Evolutionary conservation across 2,797 vertebrate genomes (phyloP).

Genomic region (Sebastes miniatus): DNA sequence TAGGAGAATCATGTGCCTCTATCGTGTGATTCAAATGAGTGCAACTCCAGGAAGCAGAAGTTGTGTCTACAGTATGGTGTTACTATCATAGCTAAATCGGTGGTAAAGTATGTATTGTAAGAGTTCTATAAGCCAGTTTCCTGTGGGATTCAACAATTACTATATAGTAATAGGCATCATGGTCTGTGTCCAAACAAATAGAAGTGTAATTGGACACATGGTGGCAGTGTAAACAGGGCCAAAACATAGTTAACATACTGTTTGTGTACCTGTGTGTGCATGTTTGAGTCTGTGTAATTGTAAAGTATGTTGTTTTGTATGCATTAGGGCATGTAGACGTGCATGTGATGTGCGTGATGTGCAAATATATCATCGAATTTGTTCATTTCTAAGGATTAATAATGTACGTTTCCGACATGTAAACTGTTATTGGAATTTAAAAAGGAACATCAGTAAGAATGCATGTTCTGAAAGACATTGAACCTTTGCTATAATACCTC

Average conservation of each 20-base stretch:
- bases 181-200: neutral
- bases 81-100: neutral
- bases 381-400: neutral
- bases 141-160: neutral
- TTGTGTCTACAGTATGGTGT: neutral
- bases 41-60: neutral
- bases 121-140: neutral
- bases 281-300: neutral
- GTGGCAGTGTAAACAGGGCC: slow-evolving; percentile 5
- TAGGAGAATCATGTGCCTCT: slow-evolving; percentile 36
- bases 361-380: neutral
- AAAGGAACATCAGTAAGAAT: neutral
- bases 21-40: neutral
- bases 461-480: neutral
- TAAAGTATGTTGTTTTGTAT: neutral
- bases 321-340: neutral
- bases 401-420: neutral
- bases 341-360: neutral
- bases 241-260: neutral
- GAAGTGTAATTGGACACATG: slow-evolving; percentile 13
- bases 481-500: neutral
- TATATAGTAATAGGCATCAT: neutral
- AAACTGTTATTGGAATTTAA: too few relatives aligned
- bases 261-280: neutral
- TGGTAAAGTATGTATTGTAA: neutral